Base-by-base conservation (phyloP, 2,113 vertebrate species). In the Anthoscopus minutus region DNA sequence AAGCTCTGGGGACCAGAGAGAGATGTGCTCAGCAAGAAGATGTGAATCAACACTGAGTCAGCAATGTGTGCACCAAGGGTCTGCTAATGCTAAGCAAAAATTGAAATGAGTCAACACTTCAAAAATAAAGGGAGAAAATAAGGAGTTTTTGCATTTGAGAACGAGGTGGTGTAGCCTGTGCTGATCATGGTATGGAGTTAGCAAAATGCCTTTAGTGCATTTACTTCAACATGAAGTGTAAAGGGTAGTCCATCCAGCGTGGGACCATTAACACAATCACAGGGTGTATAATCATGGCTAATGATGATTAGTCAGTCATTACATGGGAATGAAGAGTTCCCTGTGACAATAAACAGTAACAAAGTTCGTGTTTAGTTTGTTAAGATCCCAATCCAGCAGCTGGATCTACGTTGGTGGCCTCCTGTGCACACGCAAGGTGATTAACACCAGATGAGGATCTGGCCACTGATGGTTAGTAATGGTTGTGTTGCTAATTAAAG, bases 401-500 rank as follows among this genome's bases (percentile, higher is more conserved):
- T 96, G 92, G 48, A 38, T 70, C 94, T 74, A 64, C 0, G n/a
- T 35, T 94, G 94, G 96, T 97, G 96, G 96, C 89, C 95, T 91
- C 70, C 73, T 48, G 92, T 74, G 90, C 74, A 11, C 92, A 90
- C 5, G 4, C 67, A 71, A n/a, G 1, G 50, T 94, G 88, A 96
- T 97, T 95, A 96, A 92, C 88, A 96, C 90, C 96, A 95, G 92
- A 94, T 93, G 94, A 97, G 69, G 77, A 92, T 95, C 93, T 95
- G 94, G 92, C 87, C 61, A 60, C 80, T 69, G 60, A 45, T 94
- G 86, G 86, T 95, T 81, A 57, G 80, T 69, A 76, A 86, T 93
- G 31, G 69, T 84, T 88, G 31, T 81, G 88, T 71, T 96, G 95
- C 82, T 96, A 92, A 95, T 94, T 96, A 81, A 86, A 93, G 61